Conservation (phyloP, 2,113 vertebrate species). For the Sylvilagus bachmani region DNA sequence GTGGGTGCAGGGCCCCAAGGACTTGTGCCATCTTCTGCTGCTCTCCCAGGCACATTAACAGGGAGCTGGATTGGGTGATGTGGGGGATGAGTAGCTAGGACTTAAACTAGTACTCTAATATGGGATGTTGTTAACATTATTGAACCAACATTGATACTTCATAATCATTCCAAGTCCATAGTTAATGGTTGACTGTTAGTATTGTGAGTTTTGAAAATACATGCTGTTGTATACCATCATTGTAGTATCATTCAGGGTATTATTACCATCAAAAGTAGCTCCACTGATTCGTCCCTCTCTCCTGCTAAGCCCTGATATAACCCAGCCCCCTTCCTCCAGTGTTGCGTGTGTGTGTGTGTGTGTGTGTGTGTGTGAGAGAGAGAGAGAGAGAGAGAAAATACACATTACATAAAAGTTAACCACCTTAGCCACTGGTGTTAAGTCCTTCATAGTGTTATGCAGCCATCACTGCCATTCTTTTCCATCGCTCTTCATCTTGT, state of each 20-base stretch:
- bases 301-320: neutral
- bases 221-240: neutral
- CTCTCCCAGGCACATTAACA: too few species aligned
- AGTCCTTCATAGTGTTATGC: neutral
- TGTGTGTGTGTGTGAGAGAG: accelerated
- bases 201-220: neutral
- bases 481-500: neutral
- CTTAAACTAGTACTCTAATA: too few species aligned
- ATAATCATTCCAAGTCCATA: neutral
- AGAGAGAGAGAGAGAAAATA: too few species aligned
- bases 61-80: too few species aligned
- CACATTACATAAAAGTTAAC: neutral
- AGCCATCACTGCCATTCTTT: neutral
- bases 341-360: neutral
- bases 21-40: too few species aligned
- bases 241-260: neutral
- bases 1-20: too few species aligned
- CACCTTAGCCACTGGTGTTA: neutral
- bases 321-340: neutral
- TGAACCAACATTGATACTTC: neutral
- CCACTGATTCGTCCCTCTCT: neutral
- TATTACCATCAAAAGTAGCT: neutral
- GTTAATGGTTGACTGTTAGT: neutral
- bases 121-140: neutral
- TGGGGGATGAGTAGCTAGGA: too few species aligned